Conservation (phyloP, 1,140 invertebrate species). For the Brachionus angularis region DNA sequence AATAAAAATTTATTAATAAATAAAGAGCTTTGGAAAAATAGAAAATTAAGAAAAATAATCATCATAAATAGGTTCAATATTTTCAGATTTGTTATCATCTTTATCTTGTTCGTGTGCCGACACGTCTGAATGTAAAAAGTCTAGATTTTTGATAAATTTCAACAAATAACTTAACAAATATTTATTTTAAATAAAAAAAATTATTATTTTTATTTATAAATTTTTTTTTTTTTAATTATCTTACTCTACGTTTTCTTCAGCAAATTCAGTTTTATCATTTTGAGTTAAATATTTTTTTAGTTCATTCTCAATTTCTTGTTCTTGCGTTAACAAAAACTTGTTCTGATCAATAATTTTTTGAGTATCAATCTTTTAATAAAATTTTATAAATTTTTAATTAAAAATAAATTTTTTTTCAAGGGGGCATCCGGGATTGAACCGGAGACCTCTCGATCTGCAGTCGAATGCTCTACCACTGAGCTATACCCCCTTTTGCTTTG, state of each 20-base stretch:
- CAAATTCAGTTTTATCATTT: constrained; percentile 40
- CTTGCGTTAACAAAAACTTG: constrained; percentile 1
- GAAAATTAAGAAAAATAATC: constrained; percentile 37
- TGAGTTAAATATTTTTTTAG: constrained; percentile 10
- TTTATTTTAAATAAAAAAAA: background rate
- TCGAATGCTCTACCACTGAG: background rate
- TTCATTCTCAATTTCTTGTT: constrained; percentile 20
- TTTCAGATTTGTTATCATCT: background rate
- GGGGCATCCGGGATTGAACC: no score
- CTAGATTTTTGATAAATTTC: constrained; percentile 1
- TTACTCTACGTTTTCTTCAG: constrained; percentile 30
- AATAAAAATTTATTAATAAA: no score
- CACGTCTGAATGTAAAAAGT: background rate
- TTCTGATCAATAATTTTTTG: constrained; percentile 38
- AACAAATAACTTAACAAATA: background rate
- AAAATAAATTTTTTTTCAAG: no score
- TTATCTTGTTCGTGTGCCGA: background rate
- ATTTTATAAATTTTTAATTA: background rate
- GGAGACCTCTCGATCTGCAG: no score
- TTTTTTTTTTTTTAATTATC: background rate
- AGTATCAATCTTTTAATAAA: constrained; percentile 12
- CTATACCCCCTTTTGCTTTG: background rate
- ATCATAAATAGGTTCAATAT: background rate
- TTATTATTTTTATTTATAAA: background rate
- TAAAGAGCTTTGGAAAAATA: no score